Evolutionary conservation across 2,888 invertebrate genomes (phyloP), one percentile per base, ranked within the genome.

Genomic region (Cryptus armator): DNA sequence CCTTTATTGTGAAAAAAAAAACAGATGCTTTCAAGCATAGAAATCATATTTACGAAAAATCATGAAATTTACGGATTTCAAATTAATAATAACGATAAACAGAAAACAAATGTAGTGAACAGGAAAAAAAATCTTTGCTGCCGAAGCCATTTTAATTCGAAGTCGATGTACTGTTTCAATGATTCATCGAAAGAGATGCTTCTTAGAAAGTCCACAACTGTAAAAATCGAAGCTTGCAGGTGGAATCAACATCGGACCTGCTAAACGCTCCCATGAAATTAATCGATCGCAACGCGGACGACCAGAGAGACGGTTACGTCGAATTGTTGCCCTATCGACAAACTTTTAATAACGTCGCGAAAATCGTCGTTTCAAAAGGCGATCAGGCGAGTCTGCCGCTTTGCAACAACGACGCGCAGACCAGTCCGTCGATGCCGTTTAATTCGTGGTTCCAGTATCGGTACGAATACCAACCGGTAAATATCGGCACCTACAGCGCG

Each of bases 391-490:
- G 95, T 14, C 95, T 96, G 0, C 81, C 92, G 0, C 93, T 91
- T 67, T 83, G 92, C 0, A 90, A 94, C 16, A 94, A 94, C 83
- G 94, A 94, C 84, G 96, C 96, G 46, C 97, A 97, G 94, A 97
- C 97, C 0, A 94, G 94, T 74, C 95, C 96, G 14, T 95, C 95
- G 53, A 96, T 96, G 91, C 96, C 96, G 0, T 94, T 95, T 83
- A 97, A 97, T 92, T 95, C 95, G 82, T 96, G 96, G 95, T 96
- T 96, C 0, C 97, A 97, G 90, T 97, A 96, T 90, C 89, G 94
- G 12, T 96, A 95, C 85, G 91, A 93, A 56, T 90, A 92, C 79
- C 82, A 87, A 48, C 88, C 88, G 37, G 83, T 86, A 62, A 84
- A 90, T 75, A 81, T 90, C 3, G 76, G 84, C 48, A 79, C 81